Evolutionary conservation across 1,140 invertebrate genomes (phyloP), one percentile per base, ranked within the genome.

Genomic region (Chelonus insularis): DNA sequence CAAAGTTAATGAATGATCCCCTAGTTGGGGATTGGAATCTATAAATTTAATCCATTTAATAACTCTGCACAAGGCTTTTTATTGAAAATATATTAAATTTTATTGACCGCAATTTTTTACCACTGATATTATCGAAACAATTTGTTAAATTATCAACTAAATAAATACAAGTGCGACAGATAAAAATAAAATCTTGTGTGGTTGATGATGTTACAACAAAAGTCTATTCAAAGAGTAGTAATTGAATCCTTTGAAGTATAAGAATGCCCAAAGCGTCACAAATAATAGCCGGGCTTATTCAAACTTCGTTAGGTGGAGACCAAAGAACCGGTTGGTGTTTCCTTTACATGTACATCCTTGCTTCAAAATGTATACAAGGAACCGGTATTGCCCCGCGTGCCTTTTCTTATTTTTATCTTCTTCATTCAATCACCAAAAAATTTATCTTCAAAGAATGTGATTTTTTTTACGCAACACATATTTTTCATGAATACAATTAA

Each of bases 281-380:
- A 60, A 60, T 60, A 60, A 60, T 60, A 60, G 50, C 54, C 39
- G 2, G 60, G 59, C 62, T 60, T 67, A 70, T 72, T 72, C 64
- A 72, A 65, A 63, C 58, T 68, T 72, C 65, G 66, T 72, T 70
- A 68, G 63, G 34, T 50, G 45, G n/a, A 48, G 20, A 60, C 20
- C 7, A 25, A 32, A 56, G 48, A 65, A 65, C 66, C 56, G 58
- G 66, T 65, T 51, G 37, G 37, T 25, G 23, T 25, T 29, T 39
- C 18, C 14, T 36, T 50, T 47, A 51, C 36, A 12, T 20, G 48
- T 41, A 41, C 21, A 32, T 60, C 50, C 37, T 60, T 43, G 23
- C 36, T 14, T 7, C 21, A 12, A 18, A 57, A 20, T 43, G 18
- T 18, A 43, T 43, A 18, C 11, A 23, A 41, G 36, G 29, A 51